Evolutionary conservation across 1,140 invertebrate genomes (phyloP).

Genomic region (Dendrolimus punctatus): DNA sequence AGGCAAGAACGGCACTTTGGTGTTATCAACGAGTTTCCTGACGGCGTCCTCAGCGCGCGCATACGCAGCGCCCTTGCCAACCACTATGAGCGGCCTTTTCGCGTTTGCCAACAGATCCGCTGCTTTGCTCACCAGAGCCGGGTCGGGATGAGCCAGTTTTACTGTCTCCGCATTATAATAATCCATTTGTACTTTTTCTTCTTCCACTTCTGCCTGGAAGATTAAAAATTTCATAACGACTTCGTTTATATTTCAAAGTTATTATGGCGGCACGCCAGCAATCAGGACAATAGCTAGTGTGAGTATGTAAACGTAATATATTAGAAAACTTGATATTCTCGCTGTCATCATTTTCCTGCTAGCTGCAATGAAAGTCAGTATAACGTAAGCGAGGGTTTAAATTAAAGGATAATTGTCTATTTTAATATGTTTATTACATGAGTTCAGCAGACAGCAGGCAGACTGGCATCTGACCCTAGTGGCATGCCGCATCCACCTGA

Average conservation of each 20-base stretch:
- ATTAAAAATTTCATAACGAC: background rate
- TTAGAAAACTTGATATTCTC: no score
- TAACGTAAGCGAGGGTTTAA: no score
- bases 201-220: constrained; percentile 47
- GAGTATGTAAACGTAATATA: no score
- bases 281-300: no score
- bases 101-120: constrained; percentile 80
- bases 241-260: background rate
- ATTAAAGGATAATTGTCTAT: no score
- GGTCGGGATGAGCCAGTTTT: constrained; percentile 72
- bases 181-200: constrained; percentile 50
- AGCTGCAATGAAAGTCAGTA: no score
- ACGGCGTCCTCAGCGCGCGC: constrained; percentile 82
- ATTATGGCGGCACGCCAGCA: no score
- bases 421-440: no score
- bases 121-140: constrained; percentile 77
- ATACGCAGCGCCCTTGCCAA: constrained; percentile 96
- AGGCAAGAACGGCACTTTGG: constrained; percentile 89
- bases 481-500: no score
- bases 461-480: no score
- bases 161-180: constrained; percentile 40
- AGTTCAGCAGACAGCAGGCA: no score
- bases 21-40: constrained; percentile 78
- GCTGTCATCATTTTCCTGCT: no score
- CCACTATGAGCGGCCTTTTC: constrained; percentile 87